Percentiles rank a stretch among this genome's conserved stretches.
These are phyloP conservation scores for Albula goreensis DNA, from an alignment of 2,113 vertebrate genomes.

Conservation along the genomic window DNA sequence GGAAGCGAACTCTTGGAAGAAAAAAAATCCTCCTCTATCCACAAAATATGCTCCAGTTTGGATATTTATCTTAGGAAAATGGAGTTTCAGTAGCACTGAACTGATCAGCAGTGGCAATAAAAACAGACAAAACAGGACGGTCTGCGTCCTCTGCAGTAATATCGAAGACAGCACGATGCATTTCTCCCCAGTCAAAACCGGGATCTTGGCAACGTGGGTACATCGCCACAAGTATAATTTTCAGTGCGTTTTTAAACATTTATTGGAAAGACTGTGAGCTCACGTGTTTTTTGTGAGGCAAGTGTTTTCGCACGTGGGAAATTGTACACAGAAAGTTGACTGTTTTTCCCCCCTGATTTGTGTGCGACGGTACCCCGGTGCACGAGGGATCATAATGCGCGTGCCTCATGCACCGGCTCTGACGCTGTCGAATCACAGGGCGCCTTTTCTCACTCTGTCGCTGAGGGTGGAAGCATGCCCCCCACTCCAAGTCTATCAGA, in stretches of 20 bases:
- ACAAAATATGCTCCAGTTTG: background rate
- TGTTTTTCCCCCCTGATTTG: background rate
- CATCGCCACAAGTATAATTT: background rate
- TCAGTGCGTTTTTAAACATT: background rate
- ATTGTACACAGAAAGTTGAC: background rate
- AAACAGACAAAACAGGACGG: background rate
- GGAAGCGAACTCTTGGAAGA: background rate
- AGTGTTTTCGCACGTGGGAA: background rate
- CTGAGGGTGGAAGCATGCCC: background rate
- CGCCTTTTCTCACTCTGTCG: background rate
- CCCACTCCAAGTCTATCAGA: background rate
- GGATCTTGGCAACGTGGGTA: background rate
- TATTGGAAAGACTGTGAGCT: background rate
- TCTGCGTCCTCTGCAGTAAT: background rate
- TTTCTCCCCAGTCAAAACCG: background rate
- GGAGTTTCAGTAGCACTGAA: background rate
- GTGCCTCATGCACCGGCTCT: background rate
- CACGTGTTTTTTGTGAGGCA: background rate
- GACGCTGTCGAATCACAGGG: conserved; percentile 4
- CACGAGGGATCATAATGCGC: background rate
- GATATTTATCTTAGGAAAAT: background rate
- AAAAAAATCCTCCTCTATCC: background rate
- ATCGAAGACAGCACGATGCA: background rate
- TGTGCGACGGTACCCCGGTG: background rate
- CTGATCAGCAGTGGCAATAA: background rate